Conservation (phyloP, 2,888 invertebrate species). For the Bibio marci region DNA sequence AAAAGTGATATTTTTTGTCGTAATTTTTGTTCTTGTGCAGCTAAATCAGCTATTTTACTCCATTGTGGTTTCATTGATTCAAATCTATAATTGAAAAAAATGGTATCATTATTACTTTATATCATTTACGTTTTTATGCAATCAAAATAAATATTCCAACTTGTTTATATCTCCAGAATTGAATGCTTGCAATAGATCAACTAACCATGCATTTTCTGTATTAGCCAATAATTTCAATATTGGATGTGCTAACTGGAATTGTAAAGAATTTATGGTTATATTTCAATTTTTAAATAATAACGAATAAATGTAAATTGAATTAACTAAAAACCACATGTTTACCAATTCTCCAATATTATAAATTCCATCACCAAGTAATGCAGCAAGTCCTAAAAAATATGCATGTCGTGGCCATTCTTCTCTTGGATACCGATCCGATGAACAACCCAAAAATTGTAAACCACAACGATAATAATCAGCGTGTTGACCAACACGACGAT, state of each 20-base stretch:
- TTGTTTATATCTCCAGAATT: conserved; percentile 68
- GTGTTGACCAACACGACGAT: conserved; percentile 67
- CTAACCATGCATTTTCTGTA: conserved; percentile 73
- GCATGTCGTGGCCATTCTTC: conserved; percentile 62
- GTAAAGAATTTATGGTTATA: no score
- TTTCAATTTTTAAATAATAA: conserved; percentile 1
- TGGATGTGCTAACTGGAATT: conserved; percentile 73
- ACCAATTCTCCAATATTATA: conserved; percentile 95
- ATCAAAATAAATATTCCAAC: conserved; percentile 13
- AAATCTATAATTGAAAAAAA: conserved; percentile 28
- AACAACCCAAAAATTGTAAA: conserved; percentile 64
- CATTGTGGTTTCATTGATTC: conserved; percentile 55
- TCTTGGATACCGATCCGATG: conserved; percentile 44
- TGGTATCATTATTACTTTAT: not conserved
- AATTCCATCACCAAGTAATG: conserved; percentile 82
- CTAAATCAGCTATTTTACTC: conserved; percentile 67
- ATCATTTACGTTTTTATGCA: not conserved
- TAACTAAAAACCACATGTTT: conserved; percentile 12
- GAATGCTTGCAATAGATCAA: conserved; percentile 71
- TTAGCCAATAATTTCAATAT: conserved; percentile 70
- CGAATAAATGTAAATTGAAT: no score
- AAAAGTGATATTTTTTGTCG: conserved; percentile 87
- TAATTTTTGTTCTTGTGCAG: conserved; percentile 61
- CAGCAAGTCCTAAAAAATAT: conserved; percentile 83
- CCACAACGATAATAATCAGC: conserved; percentile 92